phyloP scores from a whole-genome alignment of 1,140 invertebrate genomes.

The Lordiphosa clarofinis region DNA sequence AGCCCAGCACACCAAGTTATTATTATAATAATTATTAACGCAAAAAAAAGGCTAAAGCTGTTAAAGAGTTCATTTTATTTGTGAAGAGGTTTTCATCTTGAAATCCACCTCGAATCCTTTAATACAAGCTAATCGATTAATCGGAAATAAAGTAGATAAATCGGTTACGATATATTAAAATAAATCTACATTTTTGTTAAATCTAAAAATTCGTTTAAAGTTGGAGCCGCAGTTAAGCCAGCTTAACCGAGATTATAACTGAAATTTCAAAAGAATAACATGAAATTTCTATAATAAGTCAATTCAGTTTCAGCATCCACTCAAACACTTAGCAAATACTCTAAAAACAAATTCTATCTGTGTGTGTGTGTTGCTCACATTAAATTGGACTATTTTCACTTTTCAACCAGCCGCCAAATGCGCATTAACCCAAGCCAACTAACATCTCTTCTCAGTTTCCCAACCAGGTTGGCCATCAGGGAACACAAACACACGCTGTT shows the following conservation, averaged over 20 bases:
- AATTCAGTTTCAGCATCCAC: neutral
- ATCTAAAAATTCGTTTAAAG: too few relatives aligned
- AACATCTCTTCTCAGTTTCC: slow-evolving; percentile 6
- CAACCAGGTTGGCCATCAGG: slow-evolving; percentile 4
- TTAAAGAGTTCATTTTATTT: neutral
- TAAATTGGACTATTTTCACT: neutral
- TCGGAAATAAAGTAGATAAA: too few relatives aligned
- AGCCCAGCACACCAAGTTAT: slow-evolving; percentile 17
- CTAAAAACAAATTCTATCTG: neutral
- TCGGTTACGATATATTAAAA: too few relatives aligned
- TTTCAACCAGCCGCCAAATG: neutral
- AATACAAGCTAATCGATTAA: too few relatives aligned
- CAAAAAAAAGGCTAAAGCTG: too few relatives aligned
- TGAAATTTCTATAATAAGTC: neutral
- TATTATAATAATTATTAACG: slow-evolving; percentile 1
- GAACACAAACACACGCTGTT: slow-evolving; percentile 19
- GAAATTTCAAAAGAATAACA: neutral
- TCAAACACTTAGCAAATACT: neutral
- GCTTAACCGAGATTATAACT: too few relatives aligned
- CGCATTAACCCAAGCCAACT: neutral
- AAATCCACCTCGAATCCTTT: too few relatives aligned
- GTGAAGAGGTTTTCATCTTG: too few relatives aligned
- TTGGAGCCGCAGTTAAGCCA: too few relatives aligned
- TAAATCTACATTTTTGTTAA: too few relatives aligned
- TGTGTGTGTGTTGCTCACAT: too few relatives aligned